These are phyloP conservation scores for Ornithorhynchus anatinus DNA, from an alignment of 2,113 vertebrate species.

Conservation along the genomic window DNA sequence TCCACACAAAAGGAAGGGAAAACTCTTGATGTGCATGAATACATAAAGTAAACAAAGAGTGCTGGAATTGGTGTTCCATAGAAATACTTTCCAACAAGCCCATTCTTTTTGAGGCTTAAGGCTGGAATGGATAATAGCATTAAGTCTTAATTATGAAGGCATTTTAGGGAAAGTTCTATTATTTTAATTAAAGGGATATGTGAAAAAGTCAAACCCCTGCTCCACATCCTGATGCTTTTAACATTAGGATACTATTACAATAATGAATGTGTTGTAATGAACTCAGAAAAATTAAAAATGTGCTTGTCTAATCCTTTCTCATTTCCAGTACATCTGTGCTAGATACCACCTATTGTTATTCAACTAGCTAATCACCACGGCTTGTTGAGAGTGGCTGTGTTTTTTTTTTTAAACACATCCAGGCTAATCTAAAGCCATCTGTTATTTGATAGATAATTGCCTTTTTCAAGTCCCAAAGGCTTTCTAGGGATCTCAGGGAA, in stretches of 20 bases:
- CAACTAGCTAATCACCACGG: slow-evolving; percentile 73
- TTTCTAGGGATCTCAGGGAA: slow-evolving; percentile 35
- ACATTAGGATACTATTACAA: slow-evolving; percentile 57
- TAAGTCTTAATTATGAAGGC: slow-evolving; percentile 42
- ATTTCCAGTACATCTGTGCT: slow-evolving; percentile 62
- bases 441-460: slow-evolving; percentile 64
- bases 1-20: neutral
- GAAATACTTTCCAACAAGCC: neutral
- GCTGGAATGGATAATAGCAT: slow-evolving; percentile 15
- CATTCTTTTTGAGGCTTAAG: slow-evolving; percentile 17
- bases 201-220: slow-evolving; percentile 29
- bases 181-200: slow-evolving; percentile 55
- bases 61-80: slow-evolving; percentile 8
- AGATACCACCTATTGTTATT: slow-evolving; percentile 62
- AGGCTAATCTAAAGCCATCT: slow-evolving; percentile 71
- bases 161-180: slow-evolving; percentile 45
- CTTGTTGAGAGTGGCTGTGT: slow-evolving; percentile 62
- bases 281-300: slow-evolving; percentile 56
- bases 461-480: slow-evolving; percentile 48
- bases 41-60: slow-evolving; percentile 25
- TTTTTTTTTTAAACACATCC: slow-evolving; percentile 53
- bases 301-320: slow-evolving; percentile 48
- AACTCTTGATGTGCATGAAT: neutral
- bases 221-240: slow-evolving; percentile 30
- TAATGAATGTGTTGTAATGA: slow-evolving; percentile 63